Percentiles rank a stretch among this genome's conserved stretches.
Evolutionary conservation across 2,113 vertebrate species (phyloP).

Genomic region (Bujurquina vittata): DNA sequence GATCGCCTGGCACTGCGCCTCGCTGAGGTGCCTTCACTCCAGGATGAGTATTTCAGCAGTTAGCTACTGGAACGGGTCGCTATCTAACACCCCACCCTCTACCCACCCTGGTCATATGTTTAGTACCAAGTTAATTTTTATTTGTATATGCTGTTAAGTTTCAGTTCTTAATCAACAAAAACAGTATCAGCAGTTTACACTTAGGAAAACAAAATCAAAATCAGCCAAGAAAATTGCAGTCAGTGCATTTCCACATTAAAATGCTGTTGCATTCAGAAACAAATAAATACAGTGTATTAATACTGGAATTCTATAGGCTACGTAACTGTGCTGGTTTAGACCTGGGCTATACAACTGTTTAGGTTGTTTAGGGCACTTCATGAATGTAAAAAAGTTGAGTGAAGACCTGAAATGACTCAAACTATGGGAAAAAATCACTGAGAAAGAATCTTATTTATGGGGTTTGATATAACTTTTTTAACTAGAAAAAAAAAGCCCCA

Average conservation of each 20-base stretch:
- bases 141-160: neutral
- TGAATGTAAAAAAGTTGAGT: conserved; percentile 18
- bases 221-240: neutral
- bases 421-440: neutral
- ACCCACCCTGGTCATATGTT: too few relatives aligned
- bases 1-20: too few relatives aligned
- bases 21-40: too few relatives aligned
- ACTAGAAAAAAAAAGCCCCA: neutral
- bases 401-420: conserved; percentile 23
- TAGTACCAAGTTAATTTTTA: neutral
- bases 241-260: neutral
- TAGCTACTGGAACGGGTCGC: too few relatives aligned
- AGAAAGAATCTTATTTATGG: neutral
- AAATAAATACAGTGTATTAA: neutral
- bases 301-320: conserved; percentile 24
- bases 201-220: neutral
- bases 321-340: conserved; percentile 54
- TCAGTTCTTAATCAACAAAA: neutral
- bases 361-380: conserved; percentile 46
- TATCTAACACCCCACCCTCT: too few relatives aligned
- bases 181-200: neutral
- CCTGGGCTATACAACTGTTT: neutral
- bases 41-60: too few relatives aligned
- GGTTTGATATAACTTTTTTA: neutral
- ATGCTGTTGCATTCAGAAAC: neutral